phyloP scores from a whole-genome alignment of 2,888 invertebrate species.

The Cotesia congregata region DNA sequence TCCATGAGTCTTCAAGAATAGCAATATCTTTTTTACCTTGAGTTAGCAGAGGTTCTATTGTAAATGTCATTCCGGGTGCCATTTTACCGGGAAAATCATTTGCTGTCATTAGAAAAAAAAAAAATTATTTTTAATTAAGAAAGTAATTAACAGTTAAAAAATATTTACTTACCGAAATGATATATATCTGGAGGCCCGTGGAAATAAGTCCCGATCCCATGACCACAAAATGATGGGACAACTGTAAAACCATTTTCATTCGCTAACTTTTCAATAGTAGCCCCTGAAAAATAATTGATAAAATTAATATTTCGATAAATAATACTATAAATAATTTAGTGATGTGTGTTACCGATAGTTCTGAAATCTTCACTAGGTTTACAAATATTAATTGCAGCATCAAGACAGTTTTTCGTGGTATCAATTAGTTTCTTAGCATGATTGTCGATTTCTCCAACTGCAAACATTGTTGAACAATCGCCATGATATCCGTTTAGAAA shows the following conservation, averaged over 20 bases:
- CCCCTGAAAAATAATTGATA: slow-evolving; percentile 69
- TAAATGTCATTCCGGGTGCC: slow-evolving; percentile 93
- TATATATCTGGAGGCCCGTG: slow-evolving; percentile 93
- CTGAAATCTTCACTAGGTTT: slow-evolving; percentile 72
- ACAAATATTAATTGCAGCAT: slow-evolving; percentile 74
- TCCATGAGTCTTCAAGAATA: slow-evolving; percentile 92
- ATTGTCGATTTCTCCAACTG: slow-evolving; percentile 87
- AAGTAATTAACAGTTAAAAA: not conserved
- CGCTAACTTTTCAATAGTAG: slow-evolving; percentile 77
- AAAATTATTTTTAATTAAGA: slow-evolving; percentile 23
- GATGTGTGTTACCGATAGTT: slow-evolving; percentile 70
- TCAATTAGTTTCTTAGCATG: slow-evolving; percentile 79
- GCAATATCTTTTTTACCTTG: slow-evolving; percentile 80
- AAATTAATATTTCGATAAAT: not conserved
- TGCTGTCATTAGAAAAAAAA: slow-evolving; percentile 70
- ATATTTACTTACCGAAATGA: slow-evolving; percentile 77
- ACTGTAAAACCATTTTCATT: slow-evolving; percentile 76
- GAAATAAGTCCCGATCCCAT: slow-evolving; percentile 93
- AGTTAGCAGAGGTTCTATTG: slow-evolving; percentile 90
- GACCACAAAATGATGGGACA: slow-evolving; percentile 87
- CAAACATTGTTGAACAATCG: slow-evolving; percentile 90
- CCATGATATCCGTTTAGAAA: slow-evolving; percentile 90
- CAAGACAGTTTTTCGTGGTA: slow-evolving; percentile 80
- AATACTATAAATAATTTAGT: slow-evolving; percentile 48
- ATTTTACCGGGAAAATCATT: slow-evolving; percentile 80